Evolutionary conservation across 2,113 vertebrate species (phyloP).

Genomic region (Antennarius striatus): DNA sequence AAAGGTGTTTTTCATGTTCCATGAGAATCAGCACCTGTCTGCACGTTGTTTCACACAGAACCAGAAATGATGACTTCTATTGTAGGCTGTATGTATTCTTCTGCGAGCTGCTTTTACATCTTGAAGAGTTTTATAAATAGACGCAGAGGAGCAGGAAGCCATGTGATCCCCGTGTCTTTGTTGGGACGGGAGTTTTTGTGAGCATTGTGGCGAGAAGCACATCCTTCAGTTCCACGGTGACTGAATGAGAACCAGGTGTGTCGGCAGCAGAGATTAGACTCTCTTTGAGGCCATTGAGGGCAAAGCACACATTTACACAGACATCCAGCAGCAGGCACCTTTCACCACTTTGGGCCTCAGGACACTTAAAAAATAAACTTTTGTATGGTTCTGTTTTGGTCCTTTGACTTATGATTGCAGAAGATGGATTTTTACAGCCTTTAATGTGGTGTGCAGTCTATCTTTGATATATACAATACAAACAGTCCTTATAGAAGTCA

Average conservation of each 20-base stretch:
- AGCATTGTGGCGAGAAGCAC: constrained; percentile 28
- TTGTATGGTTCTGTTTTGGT: constrained; percentile 45
- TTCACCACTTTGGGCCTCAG: constrained; percentile 48
- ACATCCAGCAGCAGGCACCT: constrained; percentile 43
- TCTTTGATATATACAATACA: constrained; percentile 45
- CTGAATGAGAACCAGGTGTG: constrained; percentile 69
- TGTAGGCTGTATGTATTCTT: not conserved
- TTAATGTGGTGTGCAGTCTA: constrained; percentile 48
- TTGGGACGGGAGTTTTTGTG: constrained; percentile 29
- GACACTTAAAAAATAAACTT: constrained; percentile 48
- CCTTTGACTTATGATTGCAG: constrained; percentile 52
- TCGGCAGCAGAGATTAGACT: constrained; percentile 50
- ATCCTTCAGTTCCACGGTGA: constrained; percentile 27
- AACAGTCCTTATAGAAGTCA: constrained; percentile 20
- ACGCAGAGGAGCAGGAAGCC: not conserved
- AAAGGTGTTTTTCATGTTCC: not conserved
- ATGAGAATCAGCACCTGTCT: not conserved
- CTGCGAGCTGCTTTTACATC: not conserved
- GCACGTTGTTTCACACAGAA: not conserved
- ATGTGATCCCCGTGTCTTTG: constrained; percentile 43
- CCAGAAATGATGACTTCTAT: not conserved
- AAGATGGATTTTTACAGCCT: constrained; percentile 42
- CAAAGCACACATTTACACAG: constrained; percentile 46
- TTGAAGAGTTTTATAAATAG: not conserved
- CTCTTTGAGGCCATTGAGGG: constrained; percentile 50